A percentile compares a stretch with the other conserved stretches of the same genome.
These are phyloP conservation scores for Piprites chloris DNA, from an alignment of 2,113 vertebrate genomes.

Conservation along the genomic window DNA sequence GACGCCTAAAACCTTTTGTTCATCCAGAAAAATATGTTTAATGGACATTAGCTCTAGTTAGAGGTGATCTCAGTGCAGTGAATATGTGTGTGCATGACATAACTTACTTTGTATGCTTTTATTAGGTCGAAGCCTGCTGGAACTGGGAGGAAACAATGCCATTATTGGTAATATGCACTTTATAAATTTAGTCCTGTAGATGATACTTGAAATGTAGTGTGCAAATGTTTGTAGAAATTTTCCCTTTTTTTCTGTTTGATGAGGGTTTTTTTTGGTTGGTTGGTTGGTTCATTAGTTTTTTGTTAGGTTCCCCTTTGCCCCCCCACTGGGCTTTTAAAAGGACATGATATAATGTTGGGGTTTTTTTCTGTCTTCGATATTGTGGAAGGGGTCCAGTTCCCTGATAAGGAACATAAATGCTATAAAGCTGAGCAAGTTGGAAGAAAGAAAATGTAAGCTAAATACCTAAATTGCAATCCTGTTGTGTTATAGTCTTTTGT, in stretches of 20 bases:
- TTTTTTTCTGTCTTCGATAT: neutral
- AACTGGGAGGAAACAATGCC: constrained; percentile 97
- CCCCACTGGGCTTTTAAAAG: neutral
- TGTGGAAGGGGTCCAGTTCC: neutral
- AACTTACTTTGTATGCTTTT: constrained; percentile 27
- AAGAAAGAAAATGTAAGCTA: neutral
- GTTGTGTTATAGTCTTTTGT: neutral
- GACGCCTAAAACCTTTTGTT: neutral
- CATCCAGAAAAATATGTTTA: neutral
- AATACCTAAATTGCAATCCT: neutral
- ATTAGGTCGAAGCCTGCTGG: constrained; percentile 85
- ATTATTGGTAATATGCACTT: constrained; percentile 82
- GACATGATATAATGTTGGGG: accelerated
- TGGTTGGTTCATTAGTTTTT: neutral
- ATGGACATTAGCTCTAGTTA: neutral
- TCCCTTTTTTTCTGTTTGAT: neutral
- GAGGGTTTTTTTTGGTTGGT: neutral
- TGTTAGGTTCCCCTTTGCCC: accelerated
- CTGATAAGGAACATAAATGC: neutral
- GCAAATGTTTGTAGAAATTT: neutral
- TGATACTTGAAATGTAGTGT: neutral
- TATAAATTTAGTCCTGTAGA: neutral
- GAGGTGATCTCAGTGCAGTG: neutral
- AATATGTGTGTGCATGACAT: accelerated
- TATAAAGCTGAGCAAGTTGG: neutral